phyloP scores from a whole-genome alignment of 2,113 vertebrate genomes.

The Siphamia tubifer region DNA sequence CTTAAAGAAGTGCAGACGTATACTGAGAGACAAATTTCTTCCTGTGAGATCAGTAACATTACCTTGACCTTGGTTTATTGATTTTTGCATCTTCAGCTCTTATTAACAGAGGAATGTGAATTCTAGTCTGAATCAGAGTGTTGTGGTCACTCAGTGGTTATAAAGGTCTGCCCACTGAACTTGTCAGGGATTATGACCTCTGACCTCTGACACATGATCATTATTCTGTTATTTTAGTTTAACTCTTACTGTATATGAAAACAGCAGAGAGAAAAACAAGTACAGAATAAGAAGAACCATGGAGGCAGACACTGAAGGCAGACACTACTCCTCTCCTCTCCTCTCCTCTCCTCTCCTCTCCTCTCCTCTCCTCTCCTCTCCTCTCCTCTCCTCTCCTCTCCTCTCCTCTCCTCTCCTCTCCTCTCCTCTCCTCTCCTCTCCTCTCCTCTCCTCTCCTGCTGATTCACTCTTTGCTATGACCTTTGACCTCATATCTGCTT shows the following conservation, averaged over 20 bases:
- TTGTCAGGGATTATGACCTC: conserved; percentile 2
- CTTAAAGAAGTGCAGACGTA: conserved; percentile 42
- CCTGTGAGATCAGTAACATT: conserved; percentile 61
- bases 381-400: background rate
- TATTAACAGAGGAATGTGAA: conserved; percentile 55
- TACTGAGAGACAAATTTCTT: conserved; percentile 65
- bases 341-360: background rate
- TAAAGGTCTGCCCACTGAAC: background rate
- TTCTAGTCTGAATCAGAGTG: conserved; percentile 26
- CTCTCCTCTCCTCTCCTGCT: background rate
- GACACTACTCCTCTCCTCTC: background rate
- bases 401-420: background rate
- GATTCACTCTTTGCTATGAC: conserved; percentile 24
- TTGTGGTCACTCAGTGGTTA: background rate
- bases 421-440: background rate
- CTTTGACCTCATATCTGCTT: conserved; percentile 53
- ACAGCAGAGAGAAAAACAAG: conserved; percentile 6
- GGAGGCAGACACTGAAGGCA: conserved; percentile 5
- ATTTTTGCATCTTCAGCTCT: conserved; percentile 54
- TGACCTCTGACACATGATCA: conserved; percentile 22
- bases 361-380: background rate
- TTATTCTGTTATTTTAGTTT: background rate
- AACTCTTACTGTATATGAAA: conserved; percentile 7
- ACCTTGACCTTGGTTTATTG: conserved; percentile 72
- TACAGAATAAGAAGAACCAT: background rate